phyloP scores from a whole-genome alignment of 1,140 invertebrate species.

The Parasteatoda tepidariorum region DNA sequence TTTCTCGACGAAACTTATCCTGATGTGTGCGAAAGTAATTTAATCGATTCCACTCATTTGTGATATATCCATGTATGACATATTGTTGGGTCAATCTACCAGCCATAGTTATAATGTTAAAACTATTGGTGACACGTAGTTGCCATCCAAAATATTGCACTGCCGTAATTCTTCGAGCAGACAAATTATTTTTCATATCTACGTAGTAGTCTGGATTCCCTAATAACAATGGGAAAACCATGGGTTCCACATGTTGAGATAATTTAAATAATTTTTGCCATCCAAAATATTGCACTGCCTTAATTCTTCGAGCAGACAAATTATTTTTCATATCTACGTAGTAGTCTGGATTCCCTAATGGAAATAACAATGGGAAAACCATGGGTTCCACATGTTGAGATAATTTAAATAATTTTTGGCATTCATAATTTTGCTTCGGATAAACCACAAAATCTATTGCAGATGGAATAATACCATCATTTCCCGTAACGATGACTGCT shows the following conservation, averaged over 20 bases:
- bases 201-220: not conserved
- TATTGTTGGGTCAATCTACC: slow-evolving; percentile 62
- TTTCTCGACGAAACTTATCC: slow-evolving; percentile 40
- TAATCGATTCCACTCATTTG: slow-evolving; percentile 31
- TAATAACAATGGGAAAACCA: not conserved
- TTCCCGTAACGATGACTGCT: not conserved
- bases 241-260: not conserved
- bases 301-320: too few species aligned
- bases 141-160: not conserved
- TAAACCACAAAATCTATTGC: not conserved
- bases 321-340: not conserved
- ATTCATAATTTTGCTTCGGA: not conserved
- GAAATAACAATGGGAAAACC: not conserved
- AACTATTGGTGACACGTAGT: not conserved
- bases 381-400: not conserved
- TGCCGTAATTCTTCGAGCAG: too few species aligned
- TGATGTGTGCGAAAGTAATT: slow-evolving; percentile 49
- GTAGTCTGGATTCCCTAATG: not conserved
- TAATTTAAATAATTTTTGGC: not conserved
- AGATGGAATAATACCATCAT: not conserved
- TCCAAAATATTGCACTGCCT: too few species aligned
- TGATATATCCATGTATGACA: slow-evolving; percentile 54
- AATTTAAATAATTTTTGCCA: not conserved
- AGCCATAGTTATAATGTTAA: not conserved
- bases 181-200: not conserved